Percentiles rank a stretch among this genome's conserved stretches.
These are phyloP conservation scores for Potamarius usumacintae DNA, from an alignment of 2,113 vertebrate species.

Conservation along the genomic window DNA sequence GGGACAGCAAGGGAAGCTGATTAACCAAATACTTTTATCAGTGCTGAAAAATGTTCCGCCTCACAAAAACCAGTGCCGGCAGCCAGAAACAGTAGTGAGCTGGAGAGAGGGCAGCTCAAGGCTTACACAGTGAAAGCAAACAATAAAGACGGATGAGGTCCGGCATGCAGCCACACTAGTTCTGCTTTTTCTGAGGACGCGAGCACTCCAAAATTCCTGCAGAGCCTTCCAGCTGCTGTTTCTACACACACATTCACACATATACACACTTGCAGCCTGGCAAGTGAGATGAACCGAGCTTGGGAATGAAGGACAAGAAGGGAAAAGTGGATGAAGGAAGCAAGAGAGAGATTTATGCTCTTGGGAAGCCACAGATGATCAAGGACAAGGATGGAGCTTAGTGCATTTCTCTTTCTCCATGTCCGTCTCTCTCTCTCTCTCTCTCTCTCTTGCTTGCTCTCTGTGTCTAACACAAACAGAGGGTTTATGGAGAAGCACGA, in stretches of 20 bases:
- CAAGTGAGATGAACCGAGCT: constrained; percentile 23
- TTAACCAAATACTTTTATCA: constrained; percentile 86
- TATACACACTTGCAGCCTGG: neutral
- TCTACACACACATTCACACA: constrained; percentile 14
- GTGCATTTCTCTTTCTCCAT: constrained; percentile 22
- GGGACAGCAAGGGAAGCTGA: constrained; percentile 76
- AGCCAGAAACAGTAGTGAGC: constrained; percentile 67
- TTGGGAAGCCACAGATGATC: constrained; percentile 42
- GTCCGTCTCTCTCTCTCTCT: constrained; percentile 15
- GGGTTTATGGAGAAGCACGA: neutral
- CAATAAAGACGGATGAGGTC: constrained; percentile 57
- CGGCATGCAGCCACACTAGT: constrained; percentile 7
- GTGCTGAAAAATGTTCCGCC: constrained; percentile 69
- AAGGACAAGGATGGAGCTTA: constrained; percentile 32
- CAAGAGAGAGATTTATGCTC: constrained; percentile 55
- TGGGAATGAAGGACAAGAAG: constrained; percentile 27
- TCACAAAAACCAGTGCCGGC: constrained; percentile 60
- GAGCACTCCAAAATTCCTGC: constrained; percentile 37
- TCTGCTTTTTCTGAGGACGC: constrained; percentile 27
- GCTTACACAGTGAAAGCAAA: constrained; percentile 69
- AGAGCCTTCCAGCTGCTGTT: constrained; percentile 29
- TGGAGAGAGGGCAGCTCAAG: constrained; percentile 65
- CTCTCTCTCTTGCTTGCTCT: constrained; percentile 1
- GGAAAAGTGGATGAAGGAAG: constrained; percentile 21
- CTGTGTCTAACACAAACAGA: neutral